phyloP scores from a whole-genome alignment of 2,797 vertebrate genomes.

The Columba guinea region DNA sequence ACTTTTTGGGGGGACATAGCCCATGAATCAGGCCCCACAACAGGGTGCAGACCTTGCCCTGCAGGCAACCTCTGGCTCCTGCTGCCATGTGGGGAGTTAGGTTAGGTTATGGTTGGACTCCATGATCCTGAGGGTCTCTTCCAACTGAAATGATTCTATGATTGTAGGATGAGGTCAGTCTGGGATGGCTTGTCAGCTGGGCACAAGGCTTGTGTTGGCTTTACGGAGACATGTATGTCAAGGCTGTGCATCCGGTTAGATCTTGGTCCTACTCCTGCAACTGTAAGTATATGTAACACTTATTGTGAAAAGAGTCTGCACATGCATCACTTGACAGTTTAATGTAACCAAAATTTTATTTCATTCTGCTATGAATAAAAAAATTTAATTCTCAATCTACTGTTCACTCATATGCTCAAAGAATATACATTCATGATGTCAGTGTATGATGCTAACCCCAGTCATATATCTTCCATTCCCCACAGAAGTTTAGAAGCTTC shows the following conservation, averaged over 20 bases:
- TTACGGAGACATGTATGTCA: neutral
- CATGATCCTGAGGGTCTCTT: no score
- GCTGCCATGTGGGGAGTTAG: neutral
- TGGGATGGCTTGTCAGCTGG: neutral
- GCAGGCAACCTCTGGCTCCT: neutral
- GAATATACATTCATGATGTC: neutral
- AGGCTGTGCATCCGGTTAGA: neutral
- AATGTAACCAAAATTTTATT: neutral
- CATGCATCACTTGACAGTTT: neutral
- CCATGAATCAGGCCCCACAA: rapidly evolving
- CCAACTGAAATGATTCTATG: no score
- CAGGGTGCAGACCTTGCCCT: neutral
- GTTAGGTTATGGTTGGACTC: no score
- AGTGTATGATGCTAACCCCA: neutral
- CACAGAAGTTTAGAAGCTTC: neutral
- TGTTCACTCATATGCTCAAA: neutral
- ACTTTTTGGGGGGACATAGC: rapidly evolving
- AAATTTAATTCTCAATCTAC: neutral
- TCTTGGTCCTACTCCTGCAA: neutral
- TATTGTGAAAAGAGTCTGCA: neutral
- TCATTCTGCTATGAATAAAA: neutral
- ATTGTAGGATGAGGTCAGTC: neutral
- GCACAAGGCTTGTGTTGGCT: neutral
- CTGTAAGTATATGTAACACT: neutral
- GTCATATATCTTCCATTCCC: neutral